Evolutionary conservation across 1,140 invertebrate species (phyloP).

Genomic region (Drosophila trapezifrons): DNA sequence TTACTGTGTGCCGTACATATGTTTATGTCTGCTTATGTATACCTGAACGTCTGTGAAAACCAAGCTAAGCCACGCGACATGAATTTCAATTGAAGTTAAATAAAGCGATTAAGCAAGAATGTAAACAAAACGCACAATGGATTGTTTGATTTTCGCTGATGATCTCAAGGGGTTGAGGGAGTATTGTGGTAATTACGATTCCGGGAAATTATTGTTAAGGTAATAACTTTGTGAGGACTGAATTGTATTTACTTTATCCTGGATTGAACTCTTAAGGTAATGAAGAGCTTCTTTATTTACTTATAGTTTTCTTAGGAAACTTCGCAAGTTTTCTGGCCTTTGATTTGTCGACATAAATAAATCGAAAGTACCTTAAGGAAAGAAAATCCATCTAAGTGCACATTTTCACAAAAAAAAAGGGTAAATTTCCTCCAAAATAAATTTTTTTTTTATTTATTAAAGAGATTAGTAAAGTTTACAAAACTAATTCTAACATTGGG

Average conservation of each 20-base stretch:
- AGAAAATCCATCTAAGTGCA: neutral
- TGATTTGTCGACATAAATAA: too few relatives aligned
- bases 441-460: too few relatives aligned
- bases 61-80: slow-evolving; percentile 55
- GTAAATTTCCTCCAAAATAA: too few relatives aligned
- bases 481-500: too few relatives aligned
- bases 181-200: neutral
- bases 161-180: neutral
- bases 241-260: too few relatives aligned
- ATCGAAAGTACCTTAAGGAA: neutral
- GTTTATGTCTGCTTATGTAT: slow-evolving; percentile 55
- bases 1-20: slow-evolving; percentile 57
- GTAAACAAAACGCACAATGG: too few relatives aligned
- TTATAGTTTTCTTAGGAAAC: too few relatives aligned
- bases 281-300: too few relatives aligned
- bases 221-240: neutral
- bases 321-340: too few relatives aligned
- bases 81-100: slow-evolving; percentile 63
- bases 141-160: neutral
- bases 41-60: slow-evolving; percentile 75
- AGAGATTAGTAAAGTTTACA: too few relatives aligned
- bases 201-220: neutral
- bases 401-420: too few relatives aligned
- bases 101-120: slow-evolving; percentile 49
- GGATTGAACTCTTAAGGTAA: neutral